Evolutionary conservation across 2,113 vertebrate genomes (phyloP).

Genomic region (Psammodynastes pulverulentus): DNA sequence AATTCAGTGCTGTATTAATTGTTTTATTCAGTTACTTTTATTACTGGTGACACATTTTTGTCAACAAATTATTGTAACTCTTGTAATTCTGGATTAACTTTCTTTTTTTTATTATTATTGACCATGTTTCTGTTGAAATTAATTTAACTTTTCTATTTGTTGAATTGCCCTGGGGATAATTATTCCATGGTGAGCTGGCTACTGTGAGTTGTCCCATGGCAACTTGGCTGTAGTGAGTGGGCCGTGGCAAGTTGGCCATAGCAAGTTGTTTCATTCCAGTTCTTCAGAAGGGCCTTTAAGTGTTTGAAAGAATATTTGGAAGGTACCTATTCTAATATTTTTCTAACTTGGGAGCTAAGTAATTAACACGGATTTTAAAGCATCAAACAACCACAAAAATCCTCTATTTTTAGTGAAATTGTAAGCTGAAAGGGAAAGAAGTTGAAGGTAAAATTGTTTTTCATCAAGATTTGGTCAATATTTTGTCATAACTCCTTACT

Average conservation of each 20-base stretch:
- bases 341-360: background rate
- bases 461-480: background rate
- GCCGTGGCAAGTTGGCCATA: background rate
- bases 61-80: too few relatives aligned
- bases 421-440: background rate
- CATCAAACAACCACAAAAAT: background rate
- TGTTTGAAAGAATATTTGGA: background rate
- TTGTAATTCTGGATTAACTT: background rate
- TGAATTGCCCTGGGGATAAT: background rate
- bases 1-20: background rate
- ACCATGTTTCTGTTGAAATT: background rate
- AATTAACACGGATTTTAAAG: background rate
- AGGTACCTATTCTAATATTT: background rate
- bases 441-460: background rate
- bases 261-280: background rate
- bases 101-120: background rate
- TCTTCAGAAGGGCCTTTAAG: background rate
- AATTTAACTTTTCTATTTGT: background rate
- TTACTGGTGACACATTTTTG: too few relatives aligned
- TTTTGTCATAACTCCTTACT: background rate
- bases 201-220: background rate
- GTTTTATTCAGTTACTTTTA: too few relatives aligned
- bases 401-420: background rate
- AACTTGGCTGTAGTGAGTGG: background rate
- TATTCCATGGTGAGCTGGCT: background rate